Percentiles rank a stretch among this genome's conserved stretches.
Evolutionary conservation across 2,888 invertebrate genomes (phyloP).

Genomic region (Cerceris rybyensis): DNA sequence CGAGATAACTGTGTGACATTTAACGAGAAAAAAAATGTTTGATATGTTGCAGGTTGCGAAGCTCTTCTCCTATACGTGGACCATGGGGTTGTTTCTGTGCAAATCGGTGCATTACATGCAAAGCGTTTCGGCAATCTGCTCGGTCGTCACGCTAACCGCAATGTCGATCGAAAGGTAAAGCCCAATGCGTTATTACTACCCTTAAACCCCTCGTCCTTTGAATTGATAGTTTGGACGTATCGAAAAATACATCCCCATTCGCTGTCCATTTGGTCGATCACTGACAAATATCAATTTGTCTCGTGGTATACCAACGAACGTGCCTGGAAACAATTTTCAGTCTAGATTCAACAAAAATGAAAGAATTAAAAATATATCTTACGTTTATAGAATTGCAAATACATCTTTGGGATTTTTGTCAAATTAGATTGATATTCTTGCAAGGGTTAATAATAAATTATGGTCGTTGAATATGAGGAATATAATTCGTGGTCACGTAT

Average conservation of each 20-base stretch:
- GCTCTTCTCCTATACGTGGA: constrained; percentile 87
- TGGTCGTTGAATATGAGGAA: too few relatives aligned
- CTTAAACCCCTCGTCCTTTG: background rate
- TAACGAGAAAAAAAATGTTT: background rate
- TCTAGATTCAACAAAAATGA: background rate
- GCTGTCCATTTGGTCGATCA: background rate
- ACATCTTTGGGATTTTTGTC: too few relatives aligned
- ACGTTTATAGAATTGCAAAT: background rate
- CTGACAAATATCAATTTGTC: too few relatives aligned
- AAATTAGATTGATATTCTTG: too few relatives aligned
- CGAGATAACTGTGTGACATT: background rate
- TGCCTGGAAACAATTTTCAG: background rate
- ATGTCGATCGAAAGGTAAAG: constrained; percentile 88
- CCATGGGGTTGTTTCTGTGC: constrained; percentile 86
- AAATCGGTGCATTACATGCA: constrained; percentile 88
- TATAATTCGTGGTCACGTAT: too few relatives aligned
- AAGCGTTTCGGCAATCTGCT: constrained; percentile 88
- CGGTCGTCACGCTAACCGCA: constrained; percentile 87
- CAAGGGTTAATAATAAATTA: too few relatives aligned
- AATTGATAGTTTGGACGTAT: background rate
- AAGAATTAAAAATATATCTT: too few relatives aligned
- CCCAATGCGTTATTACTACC: constrained; percentile 17
- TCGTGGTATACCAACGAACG: too few relatives aligned
- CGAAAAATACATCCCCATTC: background rate
- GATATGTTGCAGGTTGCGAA: constrained; percentile 84